Conservation (phyloP, 2,888 invertebrate species). For the Eupithecia centaureata region DNA sequence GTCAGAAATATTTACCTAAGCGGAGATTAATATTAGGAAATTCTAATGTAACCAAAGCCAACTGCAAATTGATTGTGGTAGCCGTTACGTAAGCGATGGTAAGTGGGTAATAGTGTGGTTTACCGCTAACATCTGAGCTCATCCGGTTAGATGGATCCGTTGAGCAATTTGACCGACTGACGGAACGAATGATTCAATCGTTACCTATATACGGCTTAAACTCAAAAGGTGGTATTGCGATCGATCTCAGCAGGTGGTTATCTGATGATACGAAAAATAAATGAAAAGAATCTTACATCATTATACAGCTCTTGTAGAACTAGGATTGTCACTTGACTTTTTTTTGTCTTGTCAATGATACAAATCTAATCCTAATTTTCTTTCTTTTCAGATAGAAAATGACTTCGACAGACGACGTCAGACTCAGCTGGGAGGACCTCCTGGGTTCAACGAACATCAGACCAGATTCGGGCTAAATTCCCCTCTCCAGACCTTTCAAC, state of each 20-base stretch:
- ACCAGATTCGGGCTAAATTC: constrained; percentile 77
- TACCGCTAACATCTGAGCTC: constrained; percentile 35
- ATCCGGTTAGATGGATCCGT: constrained; percentile 30
- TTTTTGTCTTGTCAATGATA: neutral
- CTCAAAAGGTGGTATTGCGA: neutral
- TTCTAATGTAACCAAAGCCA: constrained; percentile 32
- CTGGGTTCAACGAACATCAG: constrained; percentile 77
- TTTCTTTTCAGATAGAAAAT: constrained; percentile 77
- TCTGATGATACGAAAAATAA: neutral
- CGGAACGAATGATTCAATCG: constrained; percentile 14
- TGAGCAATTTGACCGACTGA: constrained; percentile 29
- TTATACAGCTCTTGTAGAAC: neutral
- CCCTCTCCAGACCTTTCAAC: constrained; percentile 72
- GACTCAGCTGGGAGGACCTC: constrained; percentile 62
- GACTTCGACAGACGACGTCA: constrained; percentile 80
- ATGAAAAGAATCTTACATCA: neutral
- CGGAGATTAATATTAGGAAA: constrained; percentile 33
- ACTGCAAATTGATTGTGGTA: constrained; percentile 42
- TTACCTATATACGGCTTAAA: neutral
- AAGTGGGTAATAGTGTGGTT: constrained; percentile 36
- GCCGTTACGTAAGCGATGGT: constrained; percentile 31
- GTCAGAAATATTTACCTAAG: neutral
- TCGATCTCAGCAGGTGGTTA: neutral
- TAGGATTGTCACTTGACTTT: too few species aligned
- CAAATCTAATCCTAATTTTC: constrained; percentile 30